Conservation (phyloP, 2,888 invertebrate species). For the Euclidia mi region DNA sequence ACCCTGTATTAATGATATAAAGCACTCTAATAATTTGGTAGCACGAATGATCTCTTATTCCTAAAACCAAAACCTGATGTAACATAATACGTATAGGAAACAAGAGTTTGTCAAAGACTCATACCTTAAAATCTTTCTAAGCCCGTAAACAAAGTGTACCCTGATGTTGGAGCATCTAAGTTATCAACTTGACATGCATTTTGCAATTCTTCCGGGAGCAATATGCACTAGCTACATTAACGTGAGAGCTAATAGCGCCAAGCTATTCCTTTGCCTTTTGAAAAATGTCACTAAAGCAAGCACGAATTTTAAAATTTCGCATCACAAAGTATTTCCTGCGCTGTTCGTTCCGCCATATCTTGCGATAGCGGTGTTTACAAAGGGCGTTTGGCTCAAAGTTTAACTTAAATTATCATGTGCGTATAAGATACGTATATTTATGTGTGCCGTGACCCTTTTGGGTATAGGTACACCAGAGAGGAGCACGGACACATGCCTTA, state of each 20-base stretch:
- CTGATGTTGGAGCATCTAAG: constrained; percentile 19
- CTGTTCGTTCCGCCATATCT: constrained; percentile 9
- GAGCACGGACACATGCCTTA: constrained; percentile 30
- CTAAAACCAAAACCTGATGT: no score
- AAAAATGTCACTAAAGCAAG: constrained; percentile 54
- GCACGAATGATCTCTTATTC: no score
- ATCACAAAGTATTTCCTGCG: constrained; percentile 35
- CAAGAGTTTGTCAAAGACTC: no score
- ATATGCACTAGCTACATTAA: constrained; percentile 50
- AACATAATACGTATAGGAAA: no score
- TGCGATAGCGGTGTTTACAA: constrained; percentile 9
- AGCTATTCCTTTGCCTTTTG: constrained; percentile 45
- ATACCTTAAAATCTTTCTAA: constrained; percentile 4
- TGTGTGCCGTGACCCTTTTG: constrained; percentile 13
- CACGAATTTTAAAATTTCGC: constrained; percentile 43
- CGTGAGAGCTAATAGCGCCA: constrained; percentile 41
- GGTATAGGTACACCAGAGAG: constrained; percentile 10
- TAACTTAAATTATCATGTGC: constrained; percentile 11
- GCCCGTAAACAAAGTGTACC: neutral
- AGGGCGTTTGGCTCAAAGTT: constrained; percentile 7
- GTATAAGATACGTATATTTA: constrained; percentile 14
- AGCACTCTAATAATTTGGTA: no score
- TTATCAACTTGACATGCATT: constrained; percentile 49
- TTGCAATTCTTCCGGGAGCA: constrained; percentile 41
- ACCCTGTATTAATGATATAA: no score